A percentile compares a stretch with the other conserved stretches of the same genome.
Evolutionary conservation across 2,113 vertebrate species (phyloP).

Genomic region (Camelus dromedarius): DNA sequence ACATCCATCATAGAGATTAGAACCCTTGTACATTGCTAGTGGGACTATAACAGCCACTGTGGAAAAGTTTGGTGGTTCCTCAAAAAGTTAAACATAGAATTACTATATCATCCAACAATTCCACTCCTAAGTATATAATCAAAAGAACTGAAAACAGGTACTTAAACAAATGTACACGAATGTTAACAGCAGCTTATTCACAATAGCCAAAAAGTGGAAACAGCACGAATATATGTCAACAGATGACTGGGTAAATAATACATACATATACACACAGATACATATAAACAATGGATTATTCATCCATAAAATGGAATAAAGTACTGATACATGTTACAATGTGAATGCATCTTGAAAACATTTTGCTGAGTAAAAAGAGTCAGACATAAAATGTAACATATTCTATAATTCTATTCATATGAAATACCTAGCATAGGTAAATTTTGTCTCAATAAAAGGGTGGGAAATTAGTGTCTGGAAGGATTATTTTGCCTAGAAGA

Average conservation of each 20-base stretch:
- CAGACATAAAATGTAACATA: neutral
- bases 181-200: neutral
- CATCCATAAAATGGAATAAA: neutral
- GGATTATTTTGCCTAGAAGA: neutral
- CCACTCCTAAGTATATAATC: neutral
- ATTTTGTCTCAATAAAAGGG: neutral
- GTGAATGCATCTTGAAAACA: neutral
- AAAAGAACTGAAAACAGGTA: neutral
- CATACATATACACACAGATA: neutral
- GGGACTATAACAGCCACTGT: neutral
- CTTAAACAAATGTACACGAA: neutral
- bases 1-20: constrained; percentile 1
- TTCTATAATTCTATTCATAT: neutral
- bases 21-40: neutral
- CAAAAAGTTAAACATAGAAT: neutral
- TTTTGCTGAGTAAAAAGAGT: neutral
- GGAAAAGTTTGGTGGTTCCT: neutral
- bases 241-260: neutral
- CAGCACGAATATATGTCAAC: neutral
- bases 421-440: neutral
- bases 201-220: neutral
- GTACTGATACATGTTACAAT: neutral
- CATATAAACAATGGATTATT: neutral
- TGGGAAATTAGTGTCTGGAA: neutral
- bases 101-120: neutral